A percentile compares a stretch with the other conserved stretches of the same genome.
These are phyloP conservation scores for Rutilus rutilus DNA, from an alignment of 2,113 vertebrate genomes.

Conservation along the genomic window DNA sequence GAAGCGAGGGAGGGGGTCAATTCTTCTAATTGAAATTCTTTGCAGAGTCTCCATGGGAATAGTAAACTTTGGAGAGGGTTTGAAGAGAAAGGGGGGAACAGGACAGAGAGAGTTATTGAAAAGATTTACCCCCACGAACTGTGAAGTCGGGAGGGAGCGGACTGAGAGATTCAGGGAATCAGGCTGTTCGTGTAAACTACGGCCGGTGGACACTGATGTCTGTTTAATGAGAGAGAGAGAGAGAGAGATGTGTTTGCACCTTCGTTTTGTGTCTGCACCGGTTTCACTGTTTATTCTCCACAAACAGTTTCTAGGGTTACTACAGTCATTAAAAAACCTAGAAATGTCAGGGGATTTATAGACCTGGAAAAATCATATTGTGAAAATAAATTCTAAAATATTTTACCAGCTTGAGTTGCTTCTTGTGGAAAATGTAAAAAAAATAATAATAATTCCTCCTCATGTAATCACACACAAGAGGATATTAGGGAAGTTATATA, in stretches of 20 bases:
- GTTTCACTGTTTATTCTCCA: neutral
- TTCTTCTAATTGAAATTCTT: constrained; percentile 79
- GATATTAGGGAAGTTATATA: neutral
- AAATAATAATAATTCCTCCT: too few species aligned
- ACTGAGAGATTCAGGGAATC: neutral
- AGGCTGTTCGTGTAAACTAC: neutral
- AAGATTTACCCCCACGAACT: constrained; percentile 45
- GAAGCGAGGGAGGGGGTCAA: constrained; percentile 32
- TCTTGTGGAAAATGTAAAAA: neutral
- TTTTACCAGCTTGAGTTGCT: neutral
- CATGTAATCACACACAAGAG: neutral
- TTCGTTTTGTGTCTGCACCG: neutral
- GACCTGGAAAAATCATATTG: neutral
- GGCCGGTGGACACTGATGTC: constrained; percentile 38
- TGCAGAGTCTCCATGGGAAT: constrained; percentile 75
- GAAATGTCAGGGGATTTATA: neutral
- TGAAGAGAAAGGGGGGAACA: constrained; percentile 28
- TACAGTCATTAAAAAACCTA: neutral
- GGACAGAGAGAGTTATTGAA: constrained; percentile 5
- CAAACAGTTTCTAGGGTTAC: neutral
- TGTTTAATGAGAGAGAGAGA: constrained; percentile 50
- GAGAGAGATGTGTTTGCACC: neutral
- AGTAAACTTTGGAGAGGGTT: constrained; percentile 73
- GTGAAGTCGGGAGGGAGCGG: neutral
- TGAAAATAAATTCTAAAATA: neutral